These are phyloP conservation scores for Calliopum simillimum DNA, from an alignment of 2,888 invertebrate genomes.

Conservation along the genomic window DNA sequence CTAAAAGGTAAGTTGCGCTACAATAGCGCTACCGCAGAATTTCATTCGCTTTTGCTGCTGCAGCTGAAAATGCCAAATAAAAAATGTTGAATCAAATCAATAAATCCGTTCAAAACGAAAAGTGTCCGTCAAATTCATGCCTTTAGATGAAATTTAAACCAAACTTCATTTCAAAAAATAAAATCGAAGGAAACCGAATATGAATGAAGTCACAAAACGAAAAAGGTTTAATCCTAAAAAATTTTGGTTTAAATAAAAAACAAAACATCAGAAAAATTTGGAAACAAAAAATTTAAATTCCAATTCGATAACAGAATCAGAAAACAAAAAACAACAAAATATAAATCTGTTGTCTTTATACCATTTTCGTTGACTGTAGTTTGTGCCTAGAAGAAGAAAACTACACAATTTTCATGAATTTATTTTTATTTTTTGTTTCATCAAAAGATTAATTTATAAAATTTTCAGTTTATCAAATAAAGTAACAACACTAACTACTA, in stretches of 20 bases:
- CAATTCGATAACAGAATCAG: slow-evolving; percentile 29
- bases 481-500: too few relatives aligned
- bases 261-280: background rate
- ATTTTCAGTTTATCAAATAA: too few relatives aligned
- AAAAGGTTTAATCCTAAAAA: background rate
- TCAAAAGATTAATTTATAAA: background rate
- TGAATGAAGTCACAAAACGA: too few relatives aligned
- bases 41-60: background rate
- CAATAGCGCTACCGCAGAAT: slow-evolving; percentile 13
- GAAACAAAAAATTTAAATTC: slow-evolving; percentile 6
- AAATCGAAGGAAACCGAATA: background rate
- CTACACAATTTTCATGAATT: slow-evolving; percentile 10
- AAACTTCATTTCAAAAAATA: slow-evolving; percentile 46
- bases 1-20: slow-evolving; percentile 25
- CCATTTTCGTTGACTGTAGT: slow-evolving; percentile 66
- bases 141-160: slow-evolving; percentile 65
- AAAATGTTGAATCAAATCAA: background rate
- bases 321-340: slow-evolving; percentile 45
- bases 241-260: slow-evolving; percentile 15
- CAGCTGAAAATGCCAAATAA: slow-evolving; percentile 10
- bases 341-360: slow-evolving; percentile 58
- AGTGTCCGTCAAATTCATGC: slow-evolving; percentile 66
- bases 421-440: background rate
- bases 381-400: slow-evolving; percentile 58
- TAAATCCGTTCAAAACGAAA: slow-evolving; percentile 64